A percentile compares a stretch with the other conserved stretches of the same genome.
Conservation (phyloP, 2,797 vertebrate species). For the Dendrocincla fuliginosa region DNA sequence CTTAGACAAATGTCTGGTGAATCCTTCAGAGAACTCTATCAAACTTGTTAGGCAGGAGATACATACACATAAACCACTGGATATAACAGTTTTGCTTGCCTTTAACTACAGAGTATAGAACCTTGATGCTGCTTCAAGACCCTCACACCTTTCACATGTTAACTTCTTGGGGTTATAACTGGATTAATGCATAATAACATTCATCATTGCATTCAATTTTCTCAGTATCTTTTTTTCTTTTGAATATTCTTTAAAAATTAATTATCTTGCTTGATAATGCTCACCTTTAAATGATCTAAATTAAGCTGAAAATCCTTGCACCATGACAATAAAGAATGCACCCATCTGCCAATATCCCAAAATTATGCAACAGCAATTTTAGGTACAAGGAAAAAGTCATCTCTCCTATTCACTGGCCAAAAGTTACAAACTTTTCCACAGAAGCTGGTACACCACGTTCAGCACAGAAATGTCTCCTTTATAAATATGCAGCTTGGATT, state of each 20-base stretch:
- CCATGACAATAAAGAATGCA: background rate
- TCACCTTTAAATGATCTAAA: background rate
- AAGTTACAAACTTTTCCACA: background rate
- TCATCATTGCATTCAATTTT: background rate
- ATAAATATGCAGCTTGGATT: constrained; percentile 6
- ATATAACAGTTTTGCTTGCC: background rate
- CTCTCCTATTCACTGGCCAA: background rate
- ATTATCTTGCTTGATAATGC: background rate
- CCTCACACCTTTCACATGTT: background rate
- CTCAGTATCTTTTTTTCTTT: background rate
- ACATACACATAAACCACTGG: background rate
- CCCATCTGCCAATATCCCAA: background rate
- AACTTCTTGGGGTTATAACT: background rate
- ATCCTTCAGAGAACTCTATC: constrained; percentile 2
- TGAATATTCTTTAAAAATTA: background rate
- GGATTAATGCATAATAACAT: background rate
- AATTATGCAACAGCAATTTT: background rate
- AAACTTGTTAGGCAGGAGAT: background rate
- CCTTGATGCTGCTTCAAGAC: background rate
- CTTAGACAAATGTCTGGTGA: background rate
- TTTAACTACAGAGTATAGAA: background rate
- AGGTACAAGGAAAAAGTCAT: background rate
- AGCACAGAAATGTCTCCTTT: background rate
- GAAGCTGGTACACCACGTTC: background rate
- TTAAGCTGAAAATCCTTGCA: background rate